Evolutionary conservation across 1,140 invertebrate genomes (phyloP).

Genomic region (Rhizoglyphus robini): DNA sequence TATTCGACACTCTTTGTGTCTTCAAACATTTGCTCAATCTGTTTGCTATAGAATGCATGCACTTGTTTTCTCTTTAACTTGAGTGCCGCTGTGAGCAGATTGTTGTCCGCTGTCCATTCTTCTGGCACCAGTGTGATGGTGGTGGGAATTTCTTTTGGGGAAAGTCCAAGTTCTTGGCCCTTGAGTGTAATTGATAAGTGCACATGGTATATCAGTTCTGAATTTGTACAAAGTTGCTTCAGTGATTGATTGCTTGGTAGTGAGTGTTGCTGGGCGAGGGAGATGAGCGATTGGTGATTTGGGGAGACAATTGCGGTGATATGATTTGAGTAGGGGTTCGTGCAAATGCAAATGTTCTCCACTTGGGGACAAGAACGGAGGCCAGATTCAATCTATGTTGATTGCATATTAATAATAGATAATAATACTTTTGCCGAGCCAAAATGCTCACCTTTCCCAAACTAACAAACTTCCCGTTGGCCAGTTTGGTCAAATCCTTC

Average conservation of each 20-base stretch:
- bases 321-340: slow-evolving; percentile 64
- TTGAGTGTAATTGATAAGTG: slow-evolving; percentile 30
- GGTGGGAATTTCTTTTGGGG: slow-evolving; percentile 35
- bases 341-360: slow-evolving; percentile 90
- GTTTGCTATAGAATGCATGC: slow-evolving; percentile 71
- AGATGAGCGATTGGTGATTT: slow-evolving; percentile 43
- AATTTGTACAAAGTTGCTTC: slow-evolving; percentile 56
- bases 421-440: too few relatives aligned
- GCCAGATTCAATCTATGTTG: slow-evolving; percentile 56
- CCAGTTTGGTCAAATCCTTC: slow-evolving; percentile 76
- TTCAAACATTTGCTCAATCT: slow-evolving; percentile 76
- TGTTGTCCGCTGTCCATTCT: slow-evolving; percentile 47
- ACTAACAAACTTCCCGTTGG: slow-evolving; percentile 37
- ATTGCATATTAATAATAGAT: too few relatives aligned
- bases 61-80: slow-evolving; percentile 92
- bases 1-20: too few relatives aligned
- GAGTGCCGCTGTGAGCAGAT: slow-evolving; percentile 54
- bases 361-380: slow-evolving; percentile 82
- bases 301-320: slow-evolving; percentile 83
- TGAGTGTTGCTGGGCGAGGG: slow-evolving; percentile 39
- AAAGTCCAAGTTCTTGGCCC: not conserved
- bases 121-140: slow-evolving; percentile 34
- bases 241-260: slow-evolving; percentile 43
- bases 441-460: too few relatives aligned
- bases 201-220: slow-evolving; percentile 56